These are phyloP conservation scores for Drosophila burlai DNA, from an alignment of 1,140 invertebrate species.

Conservation along the genomic window DNA sequence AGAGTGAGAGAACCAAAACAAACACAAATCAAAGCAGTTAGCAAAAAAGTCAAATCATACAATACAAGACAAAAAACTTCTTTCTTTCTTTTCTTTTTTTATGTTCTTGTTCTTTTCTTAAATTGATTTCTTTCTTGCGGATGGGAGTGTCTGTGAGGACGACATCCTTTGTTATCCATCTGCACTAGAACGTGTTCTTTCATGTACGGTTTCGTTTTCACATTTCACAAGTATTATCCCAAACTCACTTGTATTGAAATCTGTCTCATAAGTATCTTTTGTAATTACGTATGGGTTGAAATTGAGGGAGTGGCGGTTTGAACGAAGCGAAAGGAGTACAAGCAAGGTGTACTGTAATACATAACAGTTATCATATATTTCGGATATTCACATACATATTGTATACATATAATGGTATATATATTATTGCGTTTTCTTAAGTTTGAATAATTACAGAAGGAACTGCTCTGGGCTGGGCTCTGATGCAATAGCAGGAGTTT, in stretches of 20 bases:
- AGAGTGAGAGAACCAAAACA: conserved; percentile 66
- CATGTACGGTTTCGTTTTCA: conserved; percentile 42
- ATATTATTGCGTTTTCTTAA: conserved; percentile 8
- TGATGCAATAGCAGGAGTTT: conserved; percentile 18
- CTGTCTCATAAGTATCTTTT: conserved; percentile 85
- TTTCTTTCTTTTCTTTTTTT: conserved; percentile 40
- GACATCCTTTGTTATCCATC: conserved; percentile 49
- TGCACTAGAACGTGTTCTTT: conserved; percentile 36
- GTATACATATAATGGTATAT: conserved; percentile 38
- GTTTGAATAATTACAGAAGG: conserved; percentile 51
- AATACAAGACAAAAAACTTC: conserved; percentile 68
- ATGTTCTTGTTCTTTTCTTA: conserved; percentile 22
- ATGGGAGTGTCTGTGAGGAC: conserved; percentile 40
- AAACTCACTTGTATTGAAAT: conserved; percentile 85
- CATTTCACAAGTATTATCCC: conserved; percentile 84
- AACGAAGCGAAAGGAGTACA: conserved; percentile 70
- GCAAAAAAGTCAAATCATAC: conserved; percentile 74
- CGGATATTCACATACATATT: conserved; percentile 28
- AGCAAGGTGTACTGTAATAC: conserved; percentile 53
- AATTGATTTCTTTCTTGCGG: conserved; percentile 39
- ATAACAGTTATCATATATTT: conserved; percentile 59
- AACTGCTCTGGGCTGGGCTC: conserved; percentile 31
- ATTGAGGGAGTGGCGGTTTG: conserved; percentile 45
- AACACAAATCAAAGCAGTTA: conserved; percentile 75
- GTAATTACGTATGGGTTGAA: conserved; percentile 73